Conservation (phyloP, 2,113 vertebrate genomes). For the Oryctolagus cuniculus region DNA sequence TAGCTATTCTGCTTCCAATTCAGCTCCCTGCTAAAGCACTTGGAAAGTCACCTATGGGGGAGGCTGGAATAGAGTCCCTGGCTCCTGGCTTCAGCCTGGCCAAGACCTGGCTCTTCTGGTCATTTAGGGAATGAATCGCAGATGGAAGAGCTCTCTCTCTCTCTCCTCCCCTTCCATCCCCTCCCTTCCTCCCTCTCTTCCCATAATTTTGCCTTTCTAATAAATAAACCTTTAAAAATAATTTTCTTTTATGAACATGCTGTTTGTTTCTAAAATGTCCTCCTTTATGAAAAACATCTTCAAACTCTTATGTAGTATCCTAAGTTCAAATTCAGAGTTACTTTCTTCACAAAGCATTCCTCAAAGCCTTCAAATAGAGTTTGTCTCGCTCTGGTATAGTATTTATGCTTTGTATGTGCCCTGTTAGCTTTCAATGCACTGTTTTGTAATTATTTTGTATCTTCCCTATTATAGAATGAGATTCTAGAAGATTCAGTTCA, state of each 20-base stretch:
- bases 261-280: conserved; percentile 49
- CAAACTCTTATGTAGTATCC: not conserved
- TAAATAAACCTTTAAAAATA: too few species aligned
- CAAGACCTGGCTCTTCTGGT: too few species aligned
- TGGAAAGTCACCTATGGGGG: too few species aligned
- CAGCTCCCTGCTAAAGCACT: too few species aligned
- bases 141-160: too few species aligned
- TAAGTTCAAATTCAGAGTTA: conserved; percentile 38
- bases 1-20: too few species aligned
- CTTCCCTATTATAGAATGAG: not conserved
- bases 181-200: too few species aligned
- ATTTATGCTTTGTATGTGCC: not conserved
- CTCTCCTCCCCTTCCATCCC: too few species aligned
- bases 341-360: not conserved
- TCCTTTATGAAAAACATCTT: not conserved
- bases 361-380: not conserved
- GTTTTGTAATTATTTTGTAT: conserved; percentile 39
- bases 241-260: not conserved
- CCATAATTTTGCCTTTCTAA: too few species aligned
- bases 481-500: not conserved
- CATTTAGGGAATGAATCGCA: too few species aligned
- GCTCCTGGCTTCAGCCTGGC: too few species aligned
- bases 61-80: too few species aligned
- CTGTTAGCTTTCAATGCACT: not conserved
- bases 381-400: not conserved